Evolutionary conservation across 2,797 vertebrate genomes (phyloP).

Genomic region (Epinephelus awoara): DNA sequence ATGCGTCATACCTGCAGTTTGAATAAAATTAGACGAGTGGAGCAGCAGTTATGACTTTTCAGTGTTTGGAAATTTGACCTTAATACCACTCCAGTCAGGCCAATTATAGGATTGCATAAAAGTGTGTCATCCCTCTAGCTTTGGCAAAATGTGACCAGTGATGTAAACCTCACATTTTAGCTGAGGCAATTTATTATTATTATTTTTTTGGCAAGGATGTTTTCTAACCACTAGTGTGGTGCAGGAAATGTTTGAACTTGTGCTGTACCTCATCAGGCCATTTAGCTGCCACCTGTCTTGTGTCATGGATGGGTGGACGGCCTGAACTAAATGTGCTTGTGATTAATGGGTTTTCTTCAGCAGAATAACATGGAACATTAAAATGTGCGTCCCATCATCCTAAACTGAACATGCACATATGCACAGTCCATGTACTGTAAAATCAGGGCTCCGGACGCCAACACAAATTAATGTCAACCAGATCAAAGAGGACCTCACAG

Average conservation of each 20-base stretch:
- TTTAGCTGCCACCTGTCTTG: constrained; percentile 15
- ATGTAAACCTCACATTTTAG: neutral
- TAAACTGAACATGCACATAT: neutral
- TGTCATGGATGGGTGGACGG: neutral
- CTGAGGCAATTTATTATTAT: neutral
- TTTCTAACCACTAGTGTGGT: neutral
- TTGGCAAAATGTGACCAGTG: neutral
- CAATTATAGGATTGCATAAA: neutral
- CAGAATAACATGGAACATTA: neutral
- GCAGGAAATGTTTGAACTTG: neutral
- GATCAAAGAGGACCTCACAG: neutral
- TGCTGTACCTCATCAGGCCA: constrained; percentile 1
- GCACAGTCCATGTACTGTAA: neutral
- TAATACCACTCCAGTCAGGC: neutral
- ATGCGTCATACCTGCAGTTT: constrained; percentile 10
- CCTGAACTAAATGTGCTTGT: neutral
- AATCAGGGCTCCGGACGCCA: neutral
- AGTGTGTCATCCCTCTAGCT: neutral
- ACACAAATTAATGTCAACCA: neutral
- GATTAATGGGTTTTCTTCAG: neutral
- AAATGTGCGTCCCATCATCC: too few species aligned
- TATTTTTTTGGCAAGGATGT: fast-evolving
- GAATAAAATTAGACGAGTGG: neutral
- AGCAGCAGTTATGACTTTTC: neutral
- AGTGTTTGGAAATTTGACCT: neutral